These are phyloP conservation scores for Chelidonichthys spinosus DNA, from an alignment of 2,797 vertebrate species.

Conservation along the genomic window DNA sequence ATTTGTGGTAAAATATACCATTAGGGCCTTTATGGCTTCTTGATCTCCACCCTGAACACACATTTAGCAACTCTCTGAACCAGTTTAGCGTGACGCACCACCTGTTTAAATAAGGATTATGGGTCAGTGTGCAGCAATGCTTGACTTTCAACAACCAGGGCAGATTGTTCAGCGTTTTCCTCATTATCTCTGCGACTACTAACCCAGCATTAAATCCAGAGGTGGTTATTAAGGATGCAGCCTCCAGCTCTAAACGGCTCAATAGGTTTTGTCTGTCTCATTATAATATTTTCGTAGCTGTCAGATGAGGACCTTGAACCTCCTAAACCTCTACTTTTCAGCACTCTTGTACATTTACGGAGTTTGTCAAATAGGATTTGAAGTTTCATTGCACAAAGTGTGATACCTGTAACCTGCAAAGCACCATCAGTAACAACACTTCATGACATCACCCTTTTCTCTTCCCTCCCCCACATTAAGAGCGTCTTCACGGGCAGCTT, in stretches of 20 bases:
- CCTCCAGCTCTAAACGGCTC: neutral
- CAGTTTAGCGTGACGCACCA: conserved; percentile 39
- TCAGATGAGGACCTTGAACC: conserved; percentile 9
- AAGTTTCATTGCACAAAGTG: neutral
- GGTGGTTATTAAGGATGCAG: neutral
- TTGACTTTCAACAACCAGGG: conserved; percentile 2
- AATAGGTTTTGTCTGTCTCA: conserved; percentile 8
- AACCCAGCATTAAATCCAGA: neutral
- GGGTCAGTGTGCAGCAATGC: conserved; percentile 16
- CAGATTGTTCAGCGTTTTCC: neutral
- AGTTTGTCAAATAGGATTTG: neutral
- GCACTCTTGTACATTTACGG: neutral
- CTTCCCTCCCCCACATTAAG: conserved; percentile 81
- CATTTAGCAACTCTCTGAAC: conserved; percentile 18
- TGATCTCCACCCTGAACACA: conserved; percentile 19
- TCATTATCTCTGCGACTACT: neutral
- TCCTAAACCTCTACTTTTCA: neutral
- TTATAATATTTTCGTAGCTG: neutral
- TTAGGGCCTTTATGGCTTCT: conserved; percentile 9
- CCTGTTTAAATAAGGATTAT: conserved; percentile 48
- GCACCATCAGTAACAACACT: neutral
- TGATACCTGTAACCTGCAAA: neutral
- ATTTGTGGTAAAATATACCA: conserved; percentile 7
- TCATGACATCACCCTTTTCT: conserved; percentile 51
- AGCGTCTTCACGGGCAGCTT: conserved; percentile 96